Evolutionary conservation across 2,113 vertebrate genomes (phyloP).

Genomic region (Trogon melanurus): DNA sequence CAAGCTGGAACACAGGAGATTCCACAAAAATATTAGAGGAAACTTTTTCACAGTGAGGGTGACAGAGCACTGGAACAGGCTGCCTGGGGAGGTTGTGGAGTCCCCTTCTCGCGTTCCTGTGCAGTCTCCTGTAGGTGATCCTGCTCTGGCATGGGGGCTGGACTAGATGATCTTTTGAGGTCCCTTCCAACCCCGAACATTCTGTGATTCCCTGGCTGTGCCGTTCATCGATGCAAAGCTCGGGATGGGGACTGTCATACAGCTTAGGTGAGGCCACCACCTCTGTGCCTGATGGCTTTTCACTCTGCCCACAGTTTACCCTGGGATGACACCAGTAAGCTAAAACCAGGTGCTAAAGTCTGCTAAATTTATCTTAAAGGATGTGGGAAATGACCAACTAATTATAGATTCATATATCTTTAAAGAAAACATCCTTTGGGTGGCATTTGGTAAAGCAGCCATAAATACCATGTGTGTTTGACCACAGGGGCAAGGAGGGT

Average conservation of each 20-base stretch:
- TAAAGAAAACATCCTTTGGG: constrained; percentile 72
- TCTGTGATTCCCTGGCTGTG: too few species aligned
- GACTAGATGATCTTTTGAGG: too few species aligned
- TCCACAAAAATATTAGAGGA: too few species aligned
- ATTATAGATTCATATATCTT: constrained; percentile 68
- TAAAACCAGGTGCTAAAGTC: constrained; percentile 78
- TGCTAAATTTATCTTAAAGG: constrained; percentile 80
- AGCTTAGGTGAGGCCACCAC: neutral
- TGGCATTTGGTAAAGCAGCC: constrained; percentile 59
- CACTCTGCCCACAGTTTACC: neutral
- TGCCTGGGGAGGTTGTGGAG: too few species aligned
- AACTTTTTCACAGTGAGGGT: too few species aligned
- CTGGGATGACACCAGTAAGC: constrained; percentile 78
- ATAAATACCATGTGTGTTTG: constrained; percentile 10
- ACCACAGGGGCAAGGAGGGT: neutral
- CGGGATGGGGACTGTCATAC: fast-evolving
- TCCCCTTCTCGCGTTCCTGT: too few species aligned
- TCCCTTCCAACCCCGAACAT: too few species aligned
- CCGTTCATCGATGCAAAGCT: neutral
- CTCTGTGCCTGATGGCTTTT: neutral
- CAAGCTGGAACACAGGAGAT: too few species aligned
- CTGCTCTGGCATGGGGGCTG: too few species aligned
- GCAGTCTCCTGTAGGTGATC: too few species aligned
- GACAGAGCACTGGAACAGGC: too few species aligned
- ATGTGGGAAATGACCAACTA: constrained; percentile 73